Conservation (phyloP, 2,797 vertebrate genomes). For the Mormyrus hasselquistii region DNA sequence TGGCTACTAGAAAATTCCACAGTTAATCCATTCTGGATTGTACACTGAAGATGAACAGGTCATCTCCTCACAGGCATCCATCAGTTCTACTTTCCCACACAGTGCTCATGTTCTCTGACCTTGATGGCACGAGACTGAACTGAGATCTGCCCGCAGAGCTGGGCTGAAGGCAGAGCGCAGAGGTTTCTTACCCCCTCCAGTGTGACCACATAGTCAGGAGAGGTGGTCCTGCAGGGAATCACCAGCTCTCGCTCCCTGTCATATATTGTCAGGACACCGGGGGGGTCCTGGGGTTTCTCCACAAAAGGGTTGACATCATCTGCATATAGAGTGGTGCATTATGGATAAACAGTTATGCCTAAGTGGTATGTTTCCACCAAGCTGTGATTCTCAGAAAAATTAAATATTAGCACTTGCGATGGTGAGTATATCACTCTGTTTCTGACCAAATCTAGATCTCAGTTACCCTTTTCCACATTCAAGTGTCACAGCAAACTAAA, state of each 20-base stretch:
- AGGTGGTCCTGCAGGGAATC: slow-evolving; percentile 56
- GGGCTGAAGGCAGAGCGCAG: too few species aligned
- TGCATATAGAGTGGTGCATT: slow-evolving; percentile 28
- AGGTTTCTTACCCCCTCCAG: slow-evolving; percentile 46
- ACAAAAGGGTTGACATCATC: slow-evolving; percentile 52
- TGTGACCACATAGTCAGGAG: slow-evolving; percentile 47
- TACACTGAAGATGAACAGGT: not conserved
- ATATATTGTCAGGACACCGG: slow-evolving; percentile 26
- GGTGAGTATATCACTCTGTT: not conserved
- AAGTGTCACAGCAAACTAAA: not conserved
- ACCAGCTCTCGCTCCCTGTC: slow-evolving; percentile 24
- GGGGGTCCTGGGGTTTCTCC: slow-evolving; percentile 22
- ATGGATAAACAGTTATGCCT: not conserved
- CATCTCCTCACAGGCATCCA: not conserved
- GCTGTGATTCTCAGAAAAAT: not conserved
- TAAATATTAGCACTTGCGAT: not conserved
- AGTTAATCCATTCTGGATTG: not conserved
- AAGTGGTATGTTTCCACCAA: not conserved
- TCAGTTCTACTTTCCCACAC: not conserved
- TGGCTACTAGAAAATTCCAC: not conserved
- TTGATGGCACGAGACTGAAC: not conserved
- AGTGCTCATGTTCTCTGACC: not conserved
- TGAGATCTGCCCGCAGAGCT: not conserved
- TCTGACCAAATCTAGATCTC: not conserved
- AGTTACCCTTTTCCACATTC: not conserved